These are phyloP conservation scores for Sarotherodon lohbergeri DNA, from an alignment of 2,113 vertebrate genomes.

Conservation along the genomic window DNA sequence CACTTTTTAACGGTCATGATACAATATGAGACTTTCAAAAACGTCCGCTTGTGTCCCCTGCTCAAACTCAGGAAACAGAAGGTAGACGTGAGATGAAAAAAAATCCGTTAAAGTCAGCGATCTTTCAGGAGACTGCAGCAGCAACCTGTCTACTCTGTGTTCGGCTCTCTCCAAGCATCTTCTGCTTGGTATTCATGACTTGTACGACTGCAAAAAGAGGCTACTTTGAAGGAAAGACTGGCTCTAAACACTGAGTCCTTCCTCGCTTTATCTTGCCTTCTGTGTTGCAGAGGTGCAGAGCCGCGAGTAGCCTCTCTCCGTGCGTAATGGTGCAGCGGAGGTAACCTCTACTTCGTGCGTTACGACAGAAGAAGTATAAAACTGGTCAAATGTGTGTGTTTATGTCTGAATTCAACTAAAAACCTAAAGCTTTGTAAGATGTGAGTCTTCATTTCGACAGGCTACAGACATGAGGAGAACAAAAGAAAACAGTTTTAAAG, in stretches of 20 bases:
- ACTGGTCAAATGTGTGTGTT: not conserved
- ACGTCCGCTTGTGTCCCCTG: not conserved
- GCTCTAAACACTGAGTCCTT: conserved; percentile 11
- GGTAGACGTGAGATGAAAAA: not conserved
- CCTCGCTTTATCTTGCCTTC: not conserved
- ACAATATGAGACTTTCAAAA: not conserved
- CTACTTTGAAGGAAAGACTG: conserved; percentile 42
- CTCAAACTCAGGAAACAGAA: not conserved
- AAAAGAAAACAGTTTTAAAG: not conserved
- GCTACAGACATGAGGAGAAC: not conserved
- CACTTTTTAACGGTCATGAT: not conserved
- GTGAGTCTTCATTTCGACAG: not conserved
- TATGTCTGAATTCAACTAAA: not conserved
- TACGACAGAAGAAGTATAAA: not conserved
- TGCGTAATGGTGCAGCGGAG: not conserved
- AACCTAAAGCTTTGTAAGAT: not conserved
- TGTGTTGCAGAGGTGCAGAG: conserved; percentile 4
- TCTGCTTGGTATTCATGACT: conserved; percentile 59
- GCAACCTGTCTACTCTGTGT: not conserved
- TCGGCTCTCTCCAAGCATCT: not conserved
- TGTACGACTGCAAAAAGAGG: conserved; percentile 26
- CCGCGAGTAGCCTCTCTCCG: not conserved
- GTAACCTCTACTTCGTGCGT: not conserved
- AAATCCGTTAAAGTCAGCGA: not conserved
- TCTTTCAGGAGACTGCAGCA: not conserved